Evolutionary conservation across 2,888 invertebrate species (phyloP).

Genomic region (Patella ulyssiponensis): DNA sequence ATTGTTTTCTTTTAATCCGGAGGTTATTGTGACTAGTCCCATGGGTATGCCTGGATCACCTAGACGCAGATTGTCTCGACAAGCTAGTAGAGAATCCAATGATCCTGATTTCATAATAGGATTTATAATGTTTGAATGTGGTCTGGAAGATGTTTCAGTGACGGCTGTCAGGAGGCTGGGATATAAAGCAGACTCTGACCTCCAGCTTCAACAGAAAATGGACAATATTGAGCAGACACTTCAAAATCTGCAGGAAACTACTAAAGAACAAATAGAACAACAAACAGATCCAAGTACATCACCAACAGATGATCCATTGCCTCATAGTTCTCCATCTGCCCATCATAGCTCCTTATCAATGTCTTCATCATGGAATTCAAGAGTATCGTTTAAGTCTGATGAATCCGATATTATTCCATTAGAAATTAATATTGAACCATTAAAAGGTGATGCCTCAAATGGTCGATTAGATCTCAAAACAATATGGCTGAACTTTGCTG

Average conservation of each 20-base stretch:
- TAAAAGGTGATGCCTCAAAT: conserved; percentile 77
- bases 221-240: conserved; percentile 43
- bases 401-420: conserved; percentile 31
- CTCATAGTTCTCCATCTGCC: conserved; percentile 37
- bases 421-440: conserved; percentile 38
- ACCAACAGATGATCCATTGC: conserved; percentile 39
- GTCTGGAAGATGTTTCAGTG: conserved; percentile 89
- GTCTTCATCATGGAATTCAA: conserved; percentile 55
- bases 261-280: conserved; percentile 30
- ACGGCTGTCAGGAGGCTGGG: conserved; percentile 78
- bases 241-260: conserved; percentile 25
- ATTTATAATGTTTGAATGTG: conserved; percentile 97
- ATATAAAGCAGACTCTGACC: conserved; percentile 54
- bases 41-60: conserved; percentile 30
- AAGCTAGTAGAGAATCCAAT: conserved; percentile 41
- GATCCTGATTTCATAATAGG: conserved; percentile 44
- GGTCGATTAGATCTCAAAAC: conserved; percentile 90
- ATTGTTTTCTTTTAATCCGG: conserved; percentile 85
- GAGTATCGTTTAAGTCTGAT: conserved; percentile 50
- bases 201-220: conserved; percentile 48
- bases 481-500: conserved; percentile 98
- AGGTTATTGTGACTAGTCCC: conserved; percentile 34
- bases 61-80: conserved; percentile 38
- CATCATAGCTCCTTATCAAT: conserved; percentile 33
- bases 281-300: conserved; percentile 28